Base-by-base conservation (phyloP, 2,888 invertebrate species). In the Stenchaetothrips biformis region DNA sequence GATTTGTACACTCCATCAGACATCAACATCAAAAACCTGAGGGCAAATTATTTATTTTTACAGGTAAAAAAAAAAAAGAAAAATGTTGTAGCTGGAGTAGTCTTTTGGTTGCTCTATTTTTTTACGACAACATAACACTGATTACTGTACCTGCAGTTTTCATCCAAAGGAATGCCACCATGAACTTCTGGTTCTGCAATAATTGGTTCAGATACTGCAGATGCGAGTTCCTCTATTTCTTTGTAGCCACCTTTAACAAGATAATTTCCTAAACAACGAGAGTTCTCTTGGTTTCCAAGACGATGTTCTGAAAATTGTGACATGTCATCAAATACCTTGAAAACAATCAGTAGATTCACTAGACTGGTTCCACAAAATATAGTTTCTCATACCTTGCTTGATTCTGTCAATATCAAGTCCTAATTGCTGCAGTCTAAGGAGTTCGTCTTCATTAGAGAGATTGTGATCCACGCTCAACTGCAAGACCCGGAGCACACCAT, bases 391-490 rank as follows among this genome's bases (percentile, higher is more conserved):
- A 78, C 80, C 77, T 47, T 80, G 78, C 25, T 77, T 47, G 9
- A 74, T n/a, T 9, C 21, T 11, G 82, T 92, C 90, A 0, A 91
- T 88, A 84, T 95, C 92, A 9, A 97, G 86, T 0, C 95, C 95
- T 53, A 96, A 87, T 82, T 93, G 92, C 6, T 92, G 90, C 2
- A 97, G 87, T 83, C 97, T 88, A 80, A 94, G 86, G 81, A 95
- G 86, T 87, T 97, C 97, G 85, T 95, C 95, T 85, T 95, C 95
- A 85, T 96, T 96, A 79, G 90, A 88, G 74, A 96, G 88, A 84
- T 95, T 94, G 85, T 97, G 97, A 86, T 96, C 96, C 0, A 93
- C 92, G 1, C 93, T 94, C 79, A 97, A 87, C 86, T 96, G 96
- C 4, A 92, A 90, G 0, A 96, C 95, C 85, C 91, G 88, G 78